phyloP scores from a whole-genome alignment of 2,113 vertebrate species.

The Marmota monax region DNA sequence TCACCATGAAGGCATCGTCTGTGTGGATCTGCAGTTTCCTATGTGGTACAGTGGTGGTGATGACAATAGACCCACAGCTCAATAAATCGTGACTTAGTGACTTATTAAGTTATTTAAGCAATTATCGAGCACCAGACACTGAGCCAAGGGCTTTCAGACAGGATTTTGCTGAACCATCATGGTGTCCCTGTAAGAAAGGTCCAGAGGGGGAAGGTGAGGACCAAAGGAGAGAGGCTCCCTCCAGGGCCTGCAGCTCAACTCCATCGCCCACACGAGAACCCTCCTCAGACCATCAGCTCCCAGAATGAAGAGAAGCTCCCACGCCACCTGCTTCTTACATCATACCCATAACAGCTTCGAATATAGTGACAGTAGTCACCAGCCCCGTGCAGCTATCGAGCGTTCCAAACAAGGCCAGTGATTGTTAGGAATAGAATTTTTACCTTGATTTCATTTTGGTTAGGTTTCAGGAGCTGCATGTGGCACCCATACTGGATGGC shows the following conservation, averaged over 20 bases:
- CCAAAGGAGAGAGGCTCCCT: not conserved
- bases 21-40: not conserved
- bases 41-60: rapidly evolving
- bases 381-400: rapidly evolving
- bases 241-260: not conserved
- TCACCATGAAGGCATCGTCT: rapidly evolving
- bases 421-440: not conserved
- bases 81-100: not conserved
- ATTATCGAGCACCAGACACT: not conserved
- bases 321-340: not conserved
- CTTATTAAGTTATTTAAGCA: not conserved
- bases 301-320: not conserved
- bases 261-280: not conserved
- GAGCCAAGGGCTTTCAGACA: not conserved
- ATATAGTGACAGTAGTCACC: no score
- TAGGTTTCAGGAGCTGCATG: not conserved
- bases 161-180: not conserved
- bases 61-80: not conserved
- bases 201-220: not conserved
- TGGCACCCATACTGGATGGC: not conserved
- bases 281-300: not conserved
- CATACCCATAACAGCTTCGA: rapidly evolving
- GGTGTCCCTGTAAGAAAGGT: not conserved
- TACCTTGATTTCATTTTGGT: not conserved
- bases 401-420: not conserved